phyloP scores from a whole-genome alignment of 2,888 invertebrate genomes.

The Scaptomyza reducta region DNA sequence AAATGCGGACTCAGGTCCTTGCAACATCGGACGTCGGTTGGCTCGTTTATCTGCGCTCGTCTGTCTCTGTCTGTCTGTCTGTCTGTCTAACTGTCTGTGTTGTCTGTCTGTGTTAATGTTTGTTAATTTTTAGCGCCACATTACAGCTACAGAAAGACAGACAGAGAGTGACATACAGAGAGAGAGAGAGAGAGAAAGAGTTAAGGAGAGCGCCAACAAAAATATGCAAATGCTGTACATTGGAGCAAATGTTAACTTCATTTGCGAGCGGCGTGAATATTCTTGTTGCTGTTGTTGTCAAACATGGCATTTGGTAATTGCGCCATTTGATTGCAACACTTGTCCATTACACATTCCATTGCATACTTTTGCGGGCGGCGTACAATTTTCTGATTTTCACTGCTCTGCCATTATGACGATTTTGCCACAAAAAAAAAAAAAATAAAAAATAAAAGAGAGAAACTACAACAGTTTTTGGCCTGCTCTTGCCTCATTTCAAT shows the following conservation, averaged over 20 bases:
- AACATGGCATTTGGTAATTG: slow-evolving; percentile 44
- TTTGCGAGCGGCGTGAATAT: slow-evolving; percentile 26
- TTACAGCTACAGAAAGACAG: slow-evolving; percentile 9
- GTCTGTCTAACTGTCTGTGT: slow-evolving; percentile 3
- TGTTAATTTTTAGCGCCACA: slow-evolving; percentile 62
- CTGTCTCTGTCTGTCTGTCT: slow-evolving; percentile 1
- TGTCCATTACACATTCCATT: slow-evolving; percentile 42
- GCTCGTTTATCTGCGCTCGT: slow-evolving; percentile 38
- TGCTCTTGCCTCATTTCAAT: slow-evolving; percentile 46
- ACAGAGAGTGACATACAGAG: not conserved
- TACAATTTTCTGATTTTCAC: slow-evolving; percentile 23
- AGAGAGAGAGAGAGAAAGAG: not conserved
- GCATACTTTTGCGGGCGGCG: slow-evolving; percentile 42
- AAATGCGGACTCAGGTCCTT: slow-evolving; percentile 9
- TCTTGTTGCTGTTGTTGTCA: slow-evolving; percentile 19
- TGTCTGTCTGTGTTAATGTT: slow-evolving; percentile 56
- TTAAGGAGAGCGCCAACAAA: slow-evolving; percentile 10
- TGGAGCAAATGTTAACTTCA: slow-evolving; percentile 42
- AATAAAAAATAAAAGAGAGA: slow-evolving; percentile 4
- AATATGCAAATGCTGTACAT: slow-evolving; percentile 49
- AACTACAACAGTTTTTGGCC: not conserved
- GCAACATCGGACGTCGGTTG: slow-evolving; percentile 13
- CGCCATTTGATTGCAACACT: slow-evolving; percentile 47
- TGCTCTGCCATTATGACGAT: slow-evolving; percentile 16
- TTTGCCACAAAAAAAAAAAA: slow-evolving; percentile 13